Base-by-base conservation (phyloP, 2,113 vertebrate species). In the Lamprotornis superbus region DNA sequence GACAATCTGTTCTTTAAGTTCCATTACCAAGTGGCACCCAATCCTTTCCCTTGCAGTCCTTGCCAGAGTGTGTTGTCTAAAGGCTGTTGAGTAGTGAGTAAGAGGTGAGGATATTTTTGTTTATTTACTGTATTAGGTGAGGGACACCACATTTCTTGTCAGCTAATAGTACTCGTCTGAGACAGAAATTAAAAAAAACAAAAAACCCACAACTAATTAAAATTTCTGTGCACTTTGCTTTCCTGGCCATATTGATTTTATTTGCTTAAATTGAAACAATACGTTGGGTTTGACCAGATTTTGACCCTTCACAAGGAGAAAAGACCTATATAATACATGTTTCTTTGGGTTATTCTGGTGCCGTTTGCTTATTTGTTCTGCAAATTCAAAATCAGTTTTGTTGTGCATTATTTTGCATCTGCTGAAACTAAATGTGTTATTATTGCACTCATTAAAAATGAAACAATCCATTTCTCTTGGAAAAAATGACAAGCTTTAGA, bases 371-470 rank as follows among this genome's bases (percentile, higher is more conserved):
- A 97, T 98, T 98, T 98, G 96, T 98, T 98, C 97, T 98, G 98
- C 98, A 98, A 98, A 98, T 98, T 98, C 97, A 98, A 98, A 98
- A 98, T 98, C 98, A 98, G 98, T 98, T 98, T 98, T 98, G 97
- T 97, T 98, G 97, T 98, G 98, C 98, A 98, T 98, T 98, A 98
- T 98, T 98, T 98, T 98, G 98, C 98, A 98, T 98, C 98, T 98
- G 98, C 98, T 98, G 98, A 97, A 99, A 98, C 98, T 98, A 97
- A 98, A 98, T 98, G 97, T 98, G 98, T 99, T 98, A 98, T 98
- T 98, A 98, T 98, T 98, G 98, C 97, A 98, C 97, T 99, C 98
- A 99, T 99, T 99, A 99, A 99, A 98, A 99, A 99, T 99, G 98
- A 98, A 99, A 99, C 98, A 99, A 99, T 98, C 98, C 98, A 98